Conservation (phyloP, 2,888 invertebrate genomes). For the Ptychoptera contaminata region DNA sequence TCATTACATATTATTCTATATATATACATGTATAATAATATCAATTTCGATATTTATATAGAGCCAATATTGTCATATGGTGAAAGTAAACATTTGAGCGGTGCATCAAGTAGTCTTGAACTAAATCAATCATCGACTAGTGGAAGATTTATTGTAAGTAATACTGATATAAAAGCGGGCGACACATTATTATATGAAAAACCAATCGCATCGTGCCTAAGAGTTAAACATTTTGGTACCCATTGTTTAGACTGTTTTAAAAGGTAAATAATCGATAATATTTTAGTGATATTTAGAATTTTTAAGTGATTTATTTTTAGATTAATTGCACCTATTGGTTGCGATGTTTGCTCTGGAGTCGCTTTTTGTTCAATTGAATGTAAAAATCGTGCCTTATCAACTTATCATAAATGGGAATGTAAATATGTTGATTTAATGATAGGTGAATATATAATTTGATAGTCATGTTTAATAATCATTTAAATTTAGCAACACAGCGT, state of each 20-base stretch:
- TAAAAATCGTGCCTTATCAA: constrained; percentile 41
- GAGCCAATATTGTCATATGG: constrained; percentile 33
- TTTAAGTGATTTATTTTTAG: constrained; percentile 22
- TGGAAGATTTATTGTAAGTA: constrained; percentile 57
- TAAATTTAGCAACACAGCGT: too few species aligned
- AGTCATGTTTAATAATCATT: too few species aligned
- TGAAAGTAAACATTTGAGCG: constrained; percentile 35
- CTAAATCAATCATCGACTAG: constrained; percentile 41
- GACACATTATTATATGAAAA: constrained; percentile 55
- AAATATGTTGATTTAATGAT: constrained; percentile 55
- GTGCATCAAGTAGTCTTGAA: constrained; percentile 42
- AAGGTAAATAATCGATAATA: constrained; percentile 34
- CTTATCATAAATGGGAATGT: constrained; percentile 64
- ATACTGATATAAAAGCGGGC: constrained; percentile 38
- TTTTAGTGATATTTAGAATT: constrained; percentile 1
- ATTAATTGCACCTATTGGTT: constrained; percentile 49
- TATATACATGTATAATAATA: too few species aligned
- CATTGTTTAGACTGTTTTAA: constrained; percentile 69
- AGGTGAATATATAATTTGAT: constrained; percentile 31
- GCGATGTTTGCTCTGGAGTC: constrained; percentile 55
- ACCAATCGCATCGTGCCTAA: constrained; percentile 57
- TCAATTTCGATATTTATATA: constrained; percentile 4
- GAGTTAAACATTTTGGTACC: constrained; percentile 57
- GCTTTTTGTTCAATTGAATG: constrained; percentile 59
- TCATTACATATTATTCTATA: too few species aligned